These are phyloP conservation scores for Caenorhabditis sp. DNA, from an alignment of 2,888 invertebrate genomes.

Conservation along the genomic window DNA sequence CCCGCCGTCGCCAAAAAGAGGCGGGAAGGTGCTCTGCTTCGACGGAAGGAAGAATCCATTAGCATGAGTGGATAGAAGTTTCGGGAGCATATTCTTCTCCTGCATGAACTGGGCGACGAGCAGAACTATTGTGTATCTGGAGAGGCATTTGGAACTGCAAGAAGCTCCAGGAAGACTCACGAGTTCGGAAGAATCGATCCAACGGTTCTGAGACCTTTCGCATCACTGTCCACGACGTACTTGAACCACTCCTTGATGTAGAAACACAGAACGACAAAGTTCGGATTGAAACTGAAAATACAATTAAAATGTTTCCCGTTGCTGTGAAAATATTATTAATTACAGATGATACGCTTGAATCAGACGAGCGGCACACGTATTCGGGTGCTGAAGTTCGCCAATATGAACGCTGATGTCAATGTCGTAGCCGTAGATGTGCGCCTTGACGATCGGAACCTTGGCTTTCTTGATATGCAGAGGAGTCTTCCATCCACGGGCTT, in stretches of 20 bases:
- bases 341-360: background rate
- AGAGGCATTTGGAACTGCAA: too few species aligned
- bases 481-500: background rate
- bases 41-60: slow-evolving; percentile 1
- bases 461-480: background rate
- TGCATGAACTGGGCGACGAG: slow-evolving; percentile 13
- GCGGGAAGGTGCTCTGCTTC: background rate
- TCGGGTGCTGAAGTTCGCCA: slow-evolving; percentile 1
- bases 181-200: slow-evolving; percentile 5
- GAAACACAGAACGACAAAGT: slow-evolving; percentile 2
- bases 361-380: slow-evolving; percentile 5
- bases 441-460: slow-evolving; percentile 10
- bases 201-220: background rate
- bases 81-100: slow-evolving; percentile 5
- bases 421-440: slow-evolving; percentile 8
- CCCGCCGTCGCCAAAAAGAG: background rate
- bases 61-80: background rate
- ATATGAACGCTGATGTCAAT: slow-evolving; percentile 20
- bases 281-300: slow-evolving; percentile 2
- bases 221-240: background rate
- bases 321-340: too few species aligned
- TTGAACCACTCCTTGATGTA: slow-evolving; percentile 14
- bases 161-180: background rate
- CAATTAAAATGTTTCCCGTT: background rate
- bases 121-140: background rate